Conservation (phyloP, 2,797 vertebrate genomes). For the Pseudomugil tenellus region DNA sequence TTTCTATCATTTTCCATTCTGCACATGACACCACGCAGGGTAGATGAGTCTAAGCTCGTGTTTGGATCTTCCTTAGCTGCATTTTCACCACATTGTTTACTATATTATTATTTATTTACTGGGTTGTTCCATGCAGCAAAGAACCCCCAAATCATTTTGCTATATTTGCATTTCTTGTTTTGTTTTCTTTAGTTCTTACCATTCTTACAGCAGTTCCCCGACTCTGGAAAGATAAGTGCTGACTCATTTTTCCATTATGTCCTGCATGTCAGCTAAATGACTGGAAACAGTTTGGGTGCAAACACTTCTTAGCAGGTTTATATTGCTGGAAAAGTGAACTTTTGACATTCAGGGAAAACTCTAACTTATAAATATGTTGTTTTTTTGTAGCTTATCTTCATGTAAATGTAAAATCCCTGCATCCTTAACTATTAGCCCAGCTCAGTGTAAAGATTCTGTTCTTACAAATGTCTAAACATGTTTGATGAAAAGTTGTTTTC, state of each 20-base stretch:
- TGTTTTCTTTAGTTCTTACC: background rate
- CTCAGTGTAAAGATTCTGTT: too few species aligned
- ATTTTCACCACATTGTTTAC: constrained; percentile 48
- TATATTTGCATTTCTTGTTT: constrained; percentile 34
- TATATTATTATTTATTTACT: constrained; percentile 60
- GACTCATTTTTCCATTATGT: constrained; percentile 22
- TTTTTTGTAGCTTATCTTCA: too few species aligned
- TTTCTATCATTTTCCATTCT: background rate
- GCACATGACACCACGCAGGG: constrained; percentile 18
- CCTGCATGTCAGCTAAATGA: constrained; percentile 29
- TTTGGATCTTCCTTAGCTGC: constrained; percentile 17
- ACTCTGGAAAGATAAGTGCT: constrained; percentile 25
- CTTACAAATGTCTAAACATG: too few species aligned
- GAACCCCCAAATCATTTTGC: constrained; percentile 44
- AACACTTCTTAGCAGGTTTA: background rate
- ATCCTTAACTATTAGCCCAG: too few species aligned
- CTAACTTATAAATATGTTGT: too few species aligned
- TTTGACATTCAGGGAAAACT: too few species aligned
- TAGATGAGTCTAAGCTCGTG: constrained; percentile 33
- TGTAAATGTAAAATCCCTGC: too few species aligned
- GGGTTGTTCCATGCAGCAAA: constrained; percentile 50
- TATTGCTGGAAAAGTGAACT: background rate
- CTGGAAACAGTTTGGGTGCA: constrained; percentile 29
- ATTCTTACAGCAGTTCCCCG: constrained; percentile 2
- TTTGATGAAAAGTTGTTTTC: too few species aligned